phyloP scores from a whole-genome alignment of 2,888 invertebrate species.

The Bellardia pandia region DNA sequence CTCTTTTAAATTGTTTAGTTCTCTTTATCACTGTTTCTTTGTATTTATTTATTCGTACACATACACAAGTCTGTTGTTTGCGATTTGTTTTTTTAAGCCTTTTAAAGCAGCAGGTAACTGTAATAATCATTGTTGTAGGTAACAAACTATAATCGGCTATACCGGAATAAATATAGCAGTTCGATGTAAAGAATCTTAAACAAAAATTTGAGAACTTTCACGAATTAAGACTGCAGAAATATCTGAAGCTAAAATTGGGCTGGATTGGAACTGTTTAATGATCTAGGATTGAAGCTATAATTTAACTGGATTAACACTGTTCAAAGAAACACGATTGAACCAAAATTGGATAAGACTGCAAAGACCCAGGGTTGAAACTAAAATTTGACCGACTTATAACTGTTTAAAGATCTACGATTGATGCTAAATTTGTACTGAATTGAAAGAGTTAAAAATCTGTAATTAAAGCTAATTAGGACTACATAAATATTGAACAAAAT shows the following conservation, averaged over 20 bases:
- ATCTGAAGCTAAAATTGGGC: not conserved
- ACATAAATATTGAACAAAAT: not conserved
- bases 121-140: no score
- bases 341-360: not conserved
- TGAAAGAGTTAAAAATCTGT: not conserved
- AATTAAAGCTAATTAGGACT: not conserved
- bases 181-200: no score
- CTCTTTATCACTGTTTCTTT: no score
- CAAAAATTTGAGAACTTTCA: no score
- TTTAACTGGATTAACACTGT: no score
- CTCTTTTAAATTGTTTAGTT: constrained; percentile 1
- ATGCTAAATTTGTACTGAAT: not conserved
- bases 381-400: not conserved
- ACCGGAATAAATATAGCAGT: no score
- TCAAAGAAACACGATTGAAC: not conserved
- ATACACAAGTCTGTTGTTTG: no score
- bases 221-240: no score
- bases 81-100: no score
- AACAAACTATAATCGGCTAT: no score
- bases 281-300: no score
- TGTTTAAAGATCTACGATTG: not conserved
- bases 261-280: not conserved
- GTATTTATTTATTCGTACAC: not conserved
- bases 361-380: not conserved
- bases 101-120: no score